A percentile compares a stretch with the other conserved stretches of the same genome.
These are phyloP conservation scores for Lissonota sp. DNA, from an alignment of 2,888 invertebrate species.

Conservation along the genomic window DNA sequence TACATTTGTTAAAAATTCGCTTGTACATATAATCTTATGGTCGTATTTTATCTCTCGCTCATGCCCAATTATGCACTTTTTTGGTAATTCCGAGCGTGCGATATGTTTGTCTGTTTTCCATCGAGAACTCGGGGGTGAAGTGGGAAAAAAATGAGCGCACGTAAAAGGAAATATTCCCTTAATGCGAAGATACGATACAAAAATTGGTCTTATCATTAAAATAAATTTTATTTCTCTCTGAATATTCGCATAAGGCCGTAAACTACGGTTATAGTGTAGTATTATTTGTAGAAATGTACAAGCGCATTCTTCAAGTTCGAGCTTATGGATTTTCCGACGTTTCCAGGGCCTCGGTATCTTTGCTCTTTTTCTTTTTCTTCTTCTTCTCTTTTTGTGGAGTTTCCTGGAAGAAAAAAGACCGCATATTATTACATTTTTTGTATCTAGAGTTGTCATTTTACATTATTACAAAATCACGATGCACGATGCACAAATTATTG, in stretches of 20 bases:
- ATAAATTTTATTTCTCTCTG: constrained; percentile 39
- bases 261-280: constrained; percentile 27
- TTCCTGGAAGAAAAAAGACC: constrained; percentile 74
- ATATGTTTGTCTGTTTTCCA: neutral
- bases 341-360: constrained; percentile 85
- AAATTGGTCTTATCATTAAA: constrained; percentile 55
- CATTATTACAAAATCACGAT: too few relatives aligned
- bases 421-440: neutral
- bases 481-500: too few relatives aligned
- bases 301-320: constrained; percentile 32
- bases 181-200: constrained; percentile 23
- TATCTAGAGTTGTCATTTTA: neutral
- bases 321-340: constrained; percentile 46
- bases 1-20: constrained; percentile 51
- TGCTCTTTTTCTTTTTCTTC: constrained; percentile 92
- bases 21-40: constrained; percentile 5
- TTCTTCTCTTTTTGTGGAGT: constrained; percentile 87
- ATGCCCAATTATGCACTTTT: constrained; percentile 8
- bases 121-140: neutral
- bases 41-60: neutral
- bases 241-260: constrained; percentile 40
- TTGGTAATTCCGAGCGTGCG: neutral
- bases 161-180: constrained; percentile 29
- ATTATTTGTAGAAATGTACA: constrained; percentile 55
- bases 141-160: constrained; percentile 18